Percentiles rank a stretch among this genome's conserved stretches.
These are phyloP conservation scores for Vidua macroura DNA, from an alignment of 2,113 vertebrate genomes.

Conservation along the genomic window DNA sequence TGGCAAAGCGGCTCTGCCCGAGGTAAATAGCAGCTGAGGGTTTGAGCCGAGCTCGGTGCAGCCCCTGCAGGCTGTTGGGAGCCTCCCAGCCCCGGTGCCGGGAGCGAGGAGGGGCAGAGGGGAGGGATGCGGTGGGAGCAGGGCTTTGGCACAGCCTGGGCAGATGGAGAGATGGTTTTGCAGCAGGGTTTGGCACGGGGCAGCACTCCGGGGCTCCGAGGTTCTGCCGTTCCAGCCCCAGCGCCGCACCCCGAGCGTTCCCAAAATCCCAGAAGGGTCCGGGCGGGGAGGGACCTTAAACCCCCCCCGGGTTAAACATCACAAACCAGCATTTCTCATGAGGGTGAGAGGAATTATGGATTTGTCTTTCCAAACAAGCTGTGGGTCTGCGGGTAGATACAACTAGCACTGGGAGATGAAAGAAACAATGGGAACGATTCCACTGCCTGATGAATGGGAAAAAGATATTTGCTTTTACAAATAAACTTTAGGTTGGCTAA, in stretches of 20 bases:
- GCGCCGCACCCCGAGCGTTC: background rate
- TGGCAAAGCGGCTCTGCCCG: no score
- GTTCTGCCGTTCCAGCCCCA: background rate
- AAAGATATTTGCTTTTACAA: no score
- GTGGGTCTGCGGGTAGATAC: no score
- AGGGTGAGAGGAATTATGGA: background rate
- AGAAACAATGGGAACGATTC: no score
- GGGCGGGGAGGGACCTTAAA: background rate
- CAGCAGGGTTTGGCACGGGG: background rate
- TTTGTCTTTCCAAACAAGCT: no score
- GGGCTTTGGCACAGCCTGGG: background rate
- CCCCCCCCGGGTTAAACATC: background rate
- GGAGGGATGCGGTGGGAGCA: background rate
- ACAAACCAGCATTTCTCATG: no score
- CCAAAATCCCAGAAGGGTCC: background rate
- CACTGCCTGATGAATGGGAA: no score
- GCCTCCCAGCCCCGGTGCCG: background rate
- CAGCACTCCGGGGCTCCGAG: background rate
- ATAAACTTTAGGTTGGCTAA: no score
- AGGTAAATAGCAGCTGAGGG: background rate
- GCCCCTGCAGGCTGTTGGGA: background rate
- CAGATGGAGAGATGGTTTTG: background rate
- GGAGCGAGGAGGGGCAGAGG: background rate
- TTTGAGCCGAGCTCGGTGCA: background rate
- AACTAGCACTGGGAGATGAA: no score